These are phyloP conservation scores for Gortyna flavago DNA, from an alignment of 2,888 invertebrate genomes.

Conservation along the genomic window DNA sequence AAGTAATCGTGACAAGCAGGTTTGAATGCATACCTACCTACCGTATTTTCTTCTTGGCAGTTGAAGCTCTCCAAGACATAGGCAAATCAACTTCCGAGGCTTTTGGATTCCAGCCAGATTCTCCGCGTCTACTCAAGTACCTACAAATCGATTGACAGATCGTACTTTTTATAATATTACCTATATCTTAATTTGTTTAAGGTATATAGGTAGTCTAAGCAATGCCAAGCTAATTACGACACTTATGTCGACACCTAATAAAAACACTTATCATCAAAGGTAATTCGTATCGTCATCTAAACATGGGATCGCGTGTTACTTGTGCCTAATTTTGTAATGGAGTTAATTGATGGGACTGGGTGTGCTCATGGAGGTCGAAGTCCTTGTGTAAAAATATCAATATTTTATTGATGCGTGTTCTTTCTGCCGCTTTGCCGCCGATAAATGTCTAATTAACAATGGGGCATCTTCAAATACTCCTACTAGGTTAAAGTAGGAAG, in stretches of 20 bases:
- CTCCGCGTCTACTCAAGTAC: not conserved
- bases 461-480: not conserved
- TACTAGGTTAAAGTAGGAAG: not conserved
- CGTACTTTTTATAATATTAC: not conserved
- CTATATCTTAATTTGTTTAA: not conserved
- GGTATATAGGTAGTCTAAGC: not conserved
- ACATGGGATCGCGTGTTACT: constrained; percentile 37
- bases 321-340: not conserved
- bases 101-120: constrained; percentile 2
- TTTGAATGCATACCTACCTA: not conserved
- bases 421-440: not conserved
- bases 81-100: not conserved
- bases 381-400: not conserved
- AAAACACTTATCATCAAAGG: constrained; percentile 14
- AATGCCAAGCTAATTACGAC: constrained; percentile 14
- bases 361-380: not conserved
- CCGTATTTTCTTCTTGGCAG: not conserved
- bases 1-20: not conserved
- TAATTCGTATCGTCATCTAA: constrained; percentile 48
- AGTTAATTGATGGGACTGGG: constrained; percentile 32
- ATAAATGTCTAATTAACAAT: not conserved
- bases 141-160: not conserved
- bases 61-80: constrained; percentile 3
- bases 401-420: not conserved
- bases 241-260: constrained; percentile 9